Conservation (phyloP, 2,113 vertebrate genomes). For the Indicator indicator region DNA sequence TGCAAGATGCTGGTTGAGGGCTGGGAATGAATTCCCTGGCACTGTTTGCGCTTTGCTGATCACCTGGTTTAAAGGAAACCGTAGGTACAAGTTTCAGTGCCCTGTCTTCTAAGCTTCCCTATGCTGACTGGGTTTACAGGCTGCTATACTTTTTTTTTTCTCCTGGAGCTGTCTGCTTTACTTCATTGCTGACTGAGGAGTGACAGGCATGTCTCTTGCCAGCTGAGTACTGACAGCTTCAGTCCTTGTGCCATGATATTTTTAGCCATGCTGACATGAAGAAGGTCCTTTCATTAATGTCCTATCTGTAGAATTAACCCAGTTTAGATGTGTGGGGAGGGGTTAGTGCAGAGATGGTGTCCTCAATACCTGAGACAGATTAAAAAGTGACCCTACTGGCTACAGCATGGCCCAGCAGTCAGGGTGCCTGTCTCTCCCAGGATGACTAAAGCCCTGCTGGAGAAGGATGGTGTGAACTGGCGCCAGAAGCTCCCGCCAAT, state of each 20-base stretch:
- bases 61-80: not conserved
- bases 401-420: fast-evolving
- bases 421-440: conserved; percentile 67
- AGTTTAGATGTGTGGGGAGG: not conserved
- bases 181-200: not conserved
- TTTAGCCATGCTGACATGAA: not conserved
- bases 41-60: not conserved
- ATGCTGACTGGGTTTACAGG: not conserved
- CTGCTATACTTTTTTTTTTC: not conserved
- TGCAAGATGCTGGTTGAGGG: not conserved
- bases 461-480: conserved; percentile 86
- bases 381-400: not conserved
- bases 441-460: conserved; percentile 89
- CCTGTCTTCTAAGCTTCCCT: fast-evolving
- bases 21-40: not conserved
- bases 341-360: not conserved
- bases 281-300: not conserved
- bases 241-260: not conserved
- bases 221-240: not conserved
- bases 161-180: not conserved
- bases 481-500: conserved; percentile 89
- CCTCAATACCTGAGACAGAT: fast-evolving
- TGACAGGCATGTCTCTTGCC: fast-evolving
- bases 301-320: not conserved
- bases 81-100: not conserved